Conservation (phyloP, 2,888 invertebrate genomes). For the Lycophotia porphyrea region DNA sequence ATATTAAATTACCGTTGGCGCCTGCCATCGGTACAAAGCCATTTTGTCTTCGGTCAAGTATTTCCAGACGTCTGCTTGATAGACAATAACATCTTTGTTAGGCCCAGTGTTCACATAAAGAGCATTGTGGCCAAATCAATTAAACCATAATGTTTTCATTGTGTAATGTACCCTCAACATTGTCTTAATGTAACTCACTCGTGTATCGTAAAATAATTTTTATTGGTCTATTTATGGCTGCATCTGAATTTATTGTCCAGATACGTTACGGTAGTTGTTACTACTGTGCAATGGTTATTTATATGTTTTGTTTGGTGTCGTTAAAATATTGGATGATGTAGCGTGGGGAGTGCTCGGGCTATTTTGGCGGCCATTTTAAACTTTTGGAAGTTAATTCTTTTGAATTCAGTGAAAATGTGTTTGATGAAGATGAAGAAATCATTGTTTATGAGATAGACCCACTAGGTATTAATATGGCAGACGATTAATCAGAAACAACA, state of each 20-base stretch:
- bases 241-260: conserved; percentile 86
- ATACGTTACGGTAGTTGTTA: conserved; percentile 87
- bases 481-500: background rate
- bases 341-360: conserved; percentile 27
- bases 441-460: no score
- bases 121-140: conserved; percentile 89
- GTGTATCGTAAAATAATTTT: conserved; percentile 88
- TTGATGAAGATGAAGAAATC: background rate
- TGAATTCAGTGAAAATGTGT: background rate
- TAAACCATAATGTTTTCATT: conserved; percentile 89
- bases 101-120: conserved; percentile 74
- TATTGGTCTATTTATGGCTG: conserved; percentile 88
- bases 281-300: conserved; percentile 76
- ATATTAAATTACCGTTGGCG: conserved; percentile 87
- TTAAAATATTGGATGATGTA: conserved; percentile 66
- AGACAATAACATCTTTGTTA: conserved; percentile 89
- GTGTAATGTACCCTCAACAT: conserved; percentile 86
- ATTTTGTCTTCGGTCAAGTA: conserved; percentile 90
- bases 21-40: conserved; percentile 88
- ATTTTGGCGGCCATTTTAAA: conserved; percentile 36
- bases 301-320: conserved; percentile 78
- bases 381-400: background rate
- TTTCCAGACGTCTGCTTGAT: conserved; percentile 88
- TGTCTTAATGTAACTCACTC: conserved; percentile 88
- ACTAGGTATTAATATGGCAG: background rate